Conservation (phyloP, 2,797 vertebrate species). For the Oophaga sylvatica region DNA sequence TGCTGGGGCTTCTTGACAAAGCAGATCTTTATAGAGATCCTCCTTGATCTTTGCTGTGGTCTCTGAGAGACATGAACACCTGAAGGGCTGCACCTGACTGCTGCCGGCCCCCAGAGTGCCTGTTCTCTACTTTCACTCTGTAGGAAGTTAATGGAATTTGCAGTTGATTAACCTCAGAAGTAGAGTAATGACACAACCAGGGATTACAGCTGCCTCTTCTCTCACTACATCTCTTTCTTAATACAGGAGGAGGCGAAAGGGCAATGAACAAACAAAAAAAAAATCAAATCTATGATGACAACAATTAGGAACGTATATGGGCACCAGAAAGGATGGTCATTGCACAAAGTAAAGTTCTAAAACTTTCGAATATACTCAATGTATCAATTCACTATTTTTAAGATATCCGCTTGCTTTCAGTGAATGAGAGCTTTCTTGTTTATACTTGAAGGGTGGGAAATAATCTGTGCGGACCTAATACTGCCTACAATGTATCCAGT, state of each 20-base stretch:
- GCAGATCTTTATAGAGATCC: conserved; percentile 59
- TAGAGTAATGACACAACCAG: conserved; percentile 75
- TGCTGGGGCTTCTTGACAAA: conserved; percentile 4
- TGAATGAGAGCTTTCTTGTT: not conserved
- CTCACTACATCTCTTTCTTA: conserved; percentile 72
- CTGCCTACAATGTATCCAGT: not conserved
- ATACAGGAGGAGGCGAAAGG: conserved; percentile 64
- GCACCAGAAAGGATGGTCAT: not conserved
- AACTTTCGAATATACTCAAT: not conserved
- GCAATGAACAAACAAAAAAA: conserved; percentile 66
- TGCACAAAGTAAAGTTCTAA: not conserved
- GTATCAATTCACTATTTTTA: not conserved
- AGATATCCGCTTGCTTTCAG: not conserved
- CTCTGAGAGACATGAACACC: conserved; percentile 66
- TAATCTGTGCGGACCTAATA: too few species aligned
- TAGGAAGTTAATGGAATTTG: conserved; percentile 81
- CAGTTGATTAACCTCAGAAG: conserved; percentile 80
- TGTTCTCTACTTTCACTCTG: conserved; percentile 78
- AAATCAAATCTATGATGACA: not conserved
- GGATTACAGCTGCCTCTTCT: conserved; percentile 72
- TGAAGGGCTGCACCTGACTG: conserved; percentile 74
- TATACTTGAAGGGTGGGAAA: too few species aligned
- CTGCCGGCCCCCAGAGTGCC: conserved; percentile 69
- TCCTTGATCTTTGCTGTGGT: conserved; percentile 57
- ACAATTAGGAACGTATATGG: not conserved